phyloP scores from a whole-genome alignment of 2,113 vertebrate species.

The Oxyura jamaicensis region DNA sequence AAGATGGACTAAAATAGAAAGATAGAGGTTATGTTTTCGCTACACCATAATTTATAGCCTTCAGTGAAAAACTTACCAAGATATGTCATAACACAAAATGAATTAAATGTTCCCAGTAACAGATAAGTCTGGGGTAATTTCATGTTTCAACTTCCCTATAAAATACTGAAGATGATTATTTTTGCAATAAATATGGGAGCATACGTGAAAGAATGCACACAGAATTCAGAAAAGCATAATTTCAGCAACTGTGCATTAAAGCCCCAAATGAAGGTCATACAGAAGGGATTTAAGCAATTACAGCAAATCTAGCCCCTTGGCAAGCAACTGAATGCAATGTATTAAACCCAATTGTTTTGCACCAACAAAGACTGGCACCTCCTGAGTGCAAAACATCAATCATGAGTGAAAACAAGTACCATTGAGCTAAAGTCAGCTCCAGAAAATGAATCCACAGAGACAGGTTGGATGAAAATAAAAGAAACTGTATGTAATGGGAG shows the following conservation, averaged over 20 bases:
- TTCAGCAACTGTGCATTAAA: not conserved
- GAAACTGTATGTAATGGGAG: rapidly evolving
- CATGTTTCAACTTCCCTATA: not conserved
- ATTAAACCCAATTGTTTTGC: not conserved
- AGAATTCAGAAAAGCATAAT: not conserved
- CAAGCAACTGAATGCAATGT: not conserved
- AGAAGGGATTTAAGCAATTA: not conserved
- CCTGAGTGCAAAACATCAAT: not conserved
- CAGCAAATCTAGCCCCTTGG: not conserved
- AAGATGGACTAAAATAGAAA: not conserved
- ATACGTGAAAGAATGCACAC: not conserved
- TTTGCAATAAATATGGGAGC: not conserved
- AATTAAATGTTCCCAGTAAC: not conserved
- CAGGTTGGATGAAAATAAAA: not conserved
- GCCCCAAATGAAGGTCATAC: not conserved
- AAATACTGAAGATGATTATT: not conserved
- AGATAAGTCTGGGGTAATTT: not conserved
- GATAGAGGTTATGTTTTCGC: not conserved
- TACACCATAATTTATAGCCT: not conserved
- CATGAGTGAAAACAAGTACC: not conserved
- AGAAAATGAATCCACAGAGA: not conserved
- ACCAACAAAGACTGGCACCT: not conserved
- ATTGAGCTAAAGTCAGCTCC: not conserved
- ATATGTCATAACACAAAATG: not conserved
- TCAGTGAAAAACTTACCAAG: not conserved